Base-by-base conservation (phyloP, 2,888 invertebrate species). In the Leptopilina myrica region DNA sequence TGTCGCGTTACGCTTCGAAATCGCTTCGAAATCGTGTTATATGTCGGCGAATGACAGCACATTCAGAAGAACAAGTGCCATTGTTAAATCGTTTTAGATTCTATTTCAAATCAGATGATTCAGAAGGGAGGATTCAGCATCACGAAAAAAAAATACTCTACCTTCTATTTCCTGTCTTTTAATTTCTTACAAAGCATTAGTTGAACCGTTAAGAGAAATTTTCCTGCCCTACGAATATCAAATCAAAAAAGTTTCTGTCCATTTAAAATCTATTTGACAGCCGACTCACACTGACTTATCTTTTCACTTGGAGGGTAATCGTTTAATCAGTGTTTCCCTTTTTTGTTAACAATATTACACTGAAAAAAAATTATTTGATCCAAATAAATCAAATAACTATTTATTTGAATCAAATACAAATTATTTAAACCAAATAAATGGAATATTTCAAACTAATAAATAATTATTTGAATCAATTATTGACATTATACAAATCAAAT, bases 31-130 rank as follows among this genome's bases (percentile, higher is more conserved):
- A 69, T 69, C 69, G 69, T 26, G 83, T 83, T 81, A 82, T 82
- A 80, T 77, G 81, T 84, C 81, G 82, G 79, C 40, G 15, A 73
- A 64, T 69, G 83, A 81, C 82, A 79, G 78, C 81, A 80, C 78
- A 80, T 80, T 80, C 79, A 83, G 84, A 82, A 80, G 86, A 86
- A 86, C 91, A 90, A 90, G 91, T 91, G 90, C 86, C 87, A 90
- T 90, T 90, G 90, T 84, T 84, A 77, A 83, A 83, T 84, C 83
- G 83, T 83, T 86, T 86, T 84, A 83, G 82, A 83, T 84, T 84
- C 80, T 76, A 82, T 84, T 81, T 81, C 66, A 80, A 78, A 80
- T 76, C 77, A 79, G 79, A 81, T 78, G 75, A 78, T 76, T 79
- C 80, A 69, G 53, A 78, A 81, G 82, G 83, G 82, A 82, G 82